Percentiles rank a stretch among this genome's conserved stretches.
phyloP scores from a whole-genome alignment of 23 tunicate species.

The Diplosoma virens region DNA sequence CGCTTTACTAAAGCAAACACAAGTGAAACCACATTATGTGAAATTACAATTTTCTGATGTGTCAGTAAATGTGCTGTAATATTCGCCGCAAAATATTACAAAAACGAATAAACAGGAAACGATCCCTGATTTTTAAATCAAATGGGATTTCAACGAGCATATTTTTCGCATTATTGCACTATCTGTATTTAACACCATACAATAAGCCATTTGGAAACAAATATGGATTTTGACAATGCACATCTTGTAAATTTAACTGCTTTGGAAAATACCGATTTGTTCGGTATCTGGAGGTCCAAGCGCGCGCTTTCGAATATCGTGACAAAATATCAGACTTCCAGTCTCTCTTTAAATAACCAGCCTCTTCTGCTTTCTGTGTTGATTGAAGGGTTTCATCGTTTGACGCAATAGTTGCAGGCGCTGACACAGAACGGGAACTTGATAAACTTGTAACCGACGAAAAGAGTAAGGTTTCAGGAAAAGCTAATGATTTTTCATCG shows the following conservation, averaged over 20 bases:
- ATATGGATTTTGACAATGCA: constrained; percentile 81
- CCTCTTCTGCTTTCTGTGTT: background rate
- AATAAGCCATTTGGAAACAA: constrained; percentile 49
- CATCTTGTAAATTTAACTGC: constrained; percentile 57
- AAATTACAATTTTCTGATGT: no score
- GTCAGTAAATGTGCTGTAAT: no score
- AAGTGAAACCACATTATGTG: no score
- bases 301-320: constrained; percentile 46
- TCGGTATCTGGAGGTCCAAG: constrained; percentile 58
- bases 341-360: constrained; percentile 40
- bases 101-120: no score
- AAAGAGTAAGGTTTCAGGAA: background rate
- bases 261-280: constrained; percentile 79
- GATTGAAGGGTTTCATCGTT: constrained; percentile 21
- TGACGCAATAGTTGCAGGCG: constrained; percentile 77
- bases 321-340: constrained; percentile 68
- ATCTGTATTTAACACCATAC: no score
- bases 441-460: background rate
- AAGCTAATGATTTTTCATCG: background rate
- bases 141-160: no score
- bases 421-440: constrained; percentile 42
- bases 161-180: background rate
- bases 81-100: no score
- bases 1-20: no score
- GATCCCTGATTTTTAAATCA: no score